Base-by-base conservation (phyloP, 2,888 invertebrate species). In the Caenorhabditis sinica region DNA sequence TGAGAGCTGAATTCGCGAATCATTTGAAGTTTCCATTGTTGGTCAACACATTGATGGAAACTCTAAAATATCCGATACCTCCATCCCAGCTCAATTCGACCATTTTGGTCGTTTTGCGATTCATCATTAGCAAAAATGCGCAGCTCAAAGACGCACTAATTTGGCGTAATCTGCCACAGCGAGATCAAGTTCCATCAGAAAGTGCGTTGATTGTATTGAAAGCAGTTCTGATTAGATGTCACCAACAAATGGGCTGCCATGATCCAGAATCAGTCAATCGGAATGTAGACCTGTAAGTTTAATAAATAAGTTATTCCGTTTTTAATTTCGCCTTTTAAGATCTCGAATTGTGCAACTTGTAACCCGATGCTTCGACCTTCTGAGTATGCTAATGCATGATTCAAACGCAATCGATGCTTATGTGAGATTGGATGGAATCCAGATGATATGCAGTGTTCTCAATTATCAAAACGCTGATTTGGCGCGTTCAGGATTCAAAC, bases 341-440 rank as follows among this genome's bases (percentile, higher is more conserved):
- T 6, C 23, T 2, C 58, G 43, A n/a, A 6, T 33, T 2, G n/a
- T 49, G 0, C 56, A 65, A 25, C 40, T 80, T 15, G 30, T 75
- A 0, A 36, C 23, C 3, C 65, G 68, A 15, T 17, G 75, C 11
- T 81, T 73, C 25, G 43, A 71, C 25, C 43, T 84, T 30, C 53
- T 84, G 17, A 30, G 28, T 58, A 40, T 60, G 17, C 43, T 84
- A 6, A 53, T 84, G 20, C 66, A 76, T 30, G 76, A 84, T 56
- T 25, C 58, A 6, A 49, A 65, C 3, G 43, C 71, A 11, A 76
- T 81, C 4, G 72, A 66, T 49, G 68, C 43, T n/a, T 84, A 72
- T 51, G 56, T 84, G 11, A 58, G 28, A 33, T 4, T 23, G 9
- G 33, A 76, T 20, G 81, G 81, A 15, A 20, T 84, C 9, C 23